Conservation (phyloP, 30 jellyfish, hydroid and myxozoan species). For the Aurelia coerulea region DNA sequence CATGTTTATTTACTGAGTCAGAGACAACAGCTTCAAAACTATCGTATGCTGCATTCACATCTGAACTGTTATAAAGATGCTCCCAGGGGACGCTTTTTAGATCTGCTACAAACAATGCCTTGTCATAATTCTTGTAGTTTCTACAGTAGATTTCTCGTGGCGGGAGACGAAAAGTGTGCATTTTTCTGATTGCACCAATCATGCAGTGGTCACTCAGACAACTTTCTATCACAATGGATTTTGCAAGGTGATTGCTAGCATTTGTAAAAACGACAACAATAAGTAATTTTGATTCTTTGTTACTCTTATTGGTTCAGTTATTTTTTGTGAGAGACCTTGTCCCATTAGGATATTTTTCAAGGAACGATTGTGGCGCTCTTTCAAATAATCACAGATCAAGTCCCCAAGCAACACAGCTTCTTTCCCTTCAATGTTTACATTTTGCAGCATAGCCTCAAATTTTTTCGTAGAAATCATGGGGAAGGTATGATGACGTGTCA, state of each 20-base stretch:
- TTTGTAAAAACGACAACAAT: slow-evolving; percentile 27
- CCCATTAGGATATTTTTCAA: slow-evolving; percentile 17
- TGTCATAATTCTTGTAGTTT: slow-evolving; percentile 26
- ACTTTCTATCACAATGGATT: slow-evolving; percentile 5
- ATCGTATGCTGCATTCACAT: slow-evolving; percentile 4
- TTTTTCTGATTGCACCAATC: slow-evolving; percentile 60
- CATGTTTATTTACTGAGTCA: slow-evolving; percentile 25
- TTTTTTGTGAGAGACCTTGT: slow-evolving; percentile 20
- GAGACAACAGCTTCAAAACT: slow-evolving; percentile 6
- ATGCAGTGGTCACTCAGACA: slow-evolving; percentile 52
- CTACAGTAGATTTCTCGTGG: slow-evolving; percentile 46
- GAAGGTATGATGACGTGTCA: slow-evolving; percentile 29
- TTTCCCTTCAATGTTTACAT: slow-evolving; percentile 28
- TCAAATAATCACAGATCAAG: slow-evolving; percentile 45
- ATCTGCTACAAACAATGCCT: slow-evolving; percentile 9
- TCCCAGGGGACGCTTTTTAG: slow-evolving; percentile 6
- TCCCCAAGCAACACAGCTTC: slow-evolving; percentile 69
- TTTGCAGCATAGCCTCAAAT: slow-evolving; percentile 50
- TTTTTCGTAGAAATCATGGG: slow-evolving; percentile 19
- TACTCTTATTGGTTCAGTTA: slow-evolving; percentile 38
- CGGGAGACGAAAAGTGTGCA: slow-evolving; percentile 41
- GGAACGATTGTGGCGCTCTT: slow-evolving; percentile 14
- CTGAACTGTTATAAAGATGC: slow-evolving; percentile 9
- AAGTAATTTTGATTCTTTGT: slow-evolving; percentile 28
- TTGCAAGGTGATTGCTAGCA: slow-evolving; percentile 16